Base-by-base conservation (phyloP, 1,140 invertebrate species). In the Cecropterus lyciades region DNA sequence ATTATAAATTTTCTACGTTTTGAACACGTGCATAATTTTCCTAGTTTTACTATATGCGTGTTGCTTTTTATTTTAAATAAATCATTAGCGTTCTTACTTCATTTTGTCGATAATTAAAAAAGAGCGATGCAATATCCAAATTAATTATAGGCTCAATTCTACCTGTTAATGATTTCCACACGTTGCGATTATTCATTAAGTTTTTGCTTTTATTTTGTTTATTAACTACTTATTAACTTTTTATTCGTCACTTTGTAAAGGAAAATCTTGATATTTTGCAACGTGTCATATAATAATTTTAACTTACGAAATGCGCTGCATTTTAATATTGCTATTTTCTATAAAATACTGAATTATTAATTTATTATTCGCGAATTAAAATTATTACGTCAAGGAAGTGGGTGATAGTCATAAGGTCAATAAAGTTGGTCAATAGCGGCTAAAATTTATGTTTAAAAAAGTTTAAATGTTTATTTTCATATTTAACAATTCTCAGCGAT, bases 311-410 rank as follows among this genome's bases (percentile, higher is more conserved):
- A 60, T 16, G 14, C 14, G 43, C 27, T 48, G 53, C 15, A 56
- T 48, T 48, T 48, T 33, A 60, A 46, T 48, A 10, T 48, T 11
- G 24, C 17, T 17, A 56, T 42, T 40, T 56, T 40, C 13, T 46
- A 30, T 17, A 33, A 60, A 15, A n/a, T 9, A n/a, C 14, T 37
- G 45, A 48, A 60, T 33, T 60, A 48, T 60, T 48, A 60, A 60
- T 48, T 48, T 48, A 48, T 15, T 17, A 33, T 48, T 33, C 15
- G 43, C 24, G 17, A 10, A 37, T 56, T 45, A 43, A 42, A 56
- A 13, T 56, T 42, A 24, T 56, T 43, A 46, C 6, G 42, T 45
- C 17, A 14, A 57, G 55, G 55, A 57, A 57, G 55, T 57, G 1
- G 16, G 42, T 45, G n/a, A 11, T 11, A 27, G 40, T 13, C 24